Conservation (phyloP, 2,797 vertebrate genomes). For the Mustela erminea region DNA sequence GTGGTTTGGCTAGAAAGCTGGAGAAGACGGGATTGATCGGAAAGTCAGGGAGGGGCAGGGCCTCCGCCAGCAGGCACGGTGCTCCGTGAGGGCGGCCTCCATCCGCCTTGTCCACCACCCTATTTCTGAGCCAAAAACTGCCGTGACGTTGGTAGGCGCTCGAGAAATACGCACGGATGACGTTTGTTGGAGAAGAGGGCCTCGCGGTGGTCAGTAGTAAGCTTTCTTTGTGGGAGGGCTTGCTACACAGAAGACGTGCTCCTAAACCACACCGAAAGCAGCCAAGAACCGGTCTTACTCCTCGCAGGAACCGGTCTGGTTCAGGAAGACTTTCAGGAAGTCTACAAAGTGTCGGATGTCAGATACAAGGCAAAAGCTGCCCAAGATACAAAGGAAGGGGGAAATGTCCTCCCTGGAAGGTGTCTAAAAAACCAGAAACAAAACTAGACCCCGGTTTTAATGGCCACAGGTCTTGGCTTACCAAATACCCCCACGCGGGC, state of each 20-base stretch:
- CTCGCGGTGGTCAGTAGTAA: neutral
- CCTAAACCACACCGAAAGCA: neutral
- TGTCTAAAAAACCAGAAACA: neutral
- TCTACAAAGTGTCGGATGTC: neutral
- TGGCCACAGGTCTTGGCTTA: neutral
- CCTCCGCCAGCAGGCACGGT: neutral
- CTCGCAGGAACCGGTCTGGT: neutral
- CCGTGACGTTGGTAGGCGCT: neutral
- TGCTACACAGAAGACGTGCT: neutral
- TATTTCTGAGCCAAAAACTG: neutral
- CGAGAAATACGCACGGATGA: neutral
- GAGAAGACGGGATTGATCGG: neutral
- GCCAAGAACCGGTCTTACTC: neutral
- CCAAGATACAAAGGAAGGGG: conserved; percentile 33
- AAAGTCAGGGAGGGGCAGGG: neutral
- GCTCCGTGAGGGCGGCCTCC: fast-evolving
- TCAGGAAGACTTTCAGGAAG: neutral
- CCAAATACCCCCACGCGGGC: neutral
- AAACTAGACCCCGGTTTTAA: neutral
- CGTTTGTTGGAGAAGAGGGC: neutral
- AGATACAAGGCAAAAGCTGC: neutral
- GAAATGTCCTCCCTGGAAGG: neutral
- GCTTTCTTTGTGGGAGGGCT: neutral
- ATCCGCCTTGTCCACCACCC: neutral
- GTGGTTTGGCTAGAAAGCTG: neutral